Conservation (phyloP, 1,140 invertebrate genomes). For the Bombus consobrinus region DNA sequence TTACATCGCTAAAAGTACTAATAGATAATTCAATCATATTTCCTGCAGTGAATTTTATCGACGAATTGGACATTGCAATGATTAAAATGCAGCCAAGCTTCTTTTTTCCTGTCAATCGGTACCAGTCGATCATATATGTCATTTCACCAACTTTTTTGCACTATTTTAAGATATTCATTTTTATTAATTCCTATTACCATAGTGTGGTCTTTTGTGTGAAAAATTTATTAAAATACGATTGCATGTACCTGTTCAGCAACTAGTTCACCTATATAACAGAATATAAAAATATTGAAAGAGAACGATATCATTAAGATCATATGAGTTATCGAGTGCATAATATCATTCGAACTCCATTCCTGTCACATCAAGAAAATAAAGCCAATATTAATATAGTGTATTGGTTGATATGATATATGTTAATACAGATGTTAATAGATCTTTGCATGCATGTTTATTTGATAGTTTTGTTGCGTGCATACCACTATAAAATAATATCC, state of each 20-base stretch:
- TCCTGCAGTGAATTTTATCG: constrained; percentile 64
- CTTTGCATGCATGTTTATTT: neutral
- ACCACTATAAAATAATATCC: constrained; percentile 73
- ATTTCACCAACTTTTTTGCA: constrained; percentile 57
- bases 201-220: neutral
- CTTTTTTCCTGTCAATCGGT: constrained; percentile 49
- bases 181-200: neutral
- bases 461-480: neutral
- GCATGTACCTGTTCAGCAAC: constrained; percentile 60
- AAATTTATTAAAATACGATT: neutral
- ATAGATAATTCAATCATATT: constrained; percentile 60
- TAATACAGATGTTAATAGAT: neutral
- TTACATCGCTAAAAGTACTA: constrained; percentile 63
- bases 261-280: constrained; percentile 71
- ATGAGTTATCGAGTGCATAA: neutral
- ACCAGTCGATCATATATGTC: constrained; percentile 66
- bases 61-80: constrained; percentile 63
- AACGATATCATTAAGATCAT: constrained; percentile 40
- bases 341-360: constrained; percentile 55
- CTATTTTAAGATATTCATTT: constrained; percentile 34
- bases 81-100: constrained; percentile 57
- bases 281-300: constrained; percentile 68
- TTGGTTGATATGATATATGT: neutral
- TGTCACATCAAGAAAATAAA: constrained; percentile 27
- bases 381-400: neutral